A percentile compares a stretch with the other conserved stretches of the same genome.
phyloP scores from a whole-genome alignment of 2,797 vertebrate species.

The Micromesistius poutassou region DNA sequence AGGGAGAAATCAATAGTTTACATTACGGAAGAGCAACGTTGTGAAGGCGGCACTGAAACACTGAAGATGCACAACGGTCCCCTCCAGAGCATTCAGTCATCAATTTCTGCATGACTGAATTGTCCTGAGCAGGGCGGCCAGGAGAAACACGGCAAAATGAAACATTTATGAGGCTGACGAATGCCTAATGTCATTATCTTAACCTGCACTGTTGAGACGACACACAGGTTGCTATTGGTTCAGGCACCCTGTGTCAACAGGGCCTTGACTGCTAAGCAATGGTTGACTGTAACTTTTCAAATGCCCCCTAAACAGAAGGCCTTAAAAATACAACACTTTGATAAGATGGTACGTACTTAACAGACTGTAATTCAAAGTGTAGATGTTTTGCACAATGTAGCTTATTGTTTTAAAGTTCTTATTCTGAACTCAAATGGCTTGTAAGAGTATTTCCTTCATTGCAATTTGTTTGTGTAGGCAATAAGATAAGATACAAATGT shows the following conservation, averaged over 20 bases:
- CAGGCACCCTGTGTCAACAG: conserved; percentile 23
- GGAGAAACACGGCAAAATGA: conserved; percentile 14
- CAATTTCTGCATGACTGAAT: not conserved
- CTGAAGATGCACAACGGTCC: not conserved
- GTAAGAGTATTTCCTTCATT: conserved; percentile 1
- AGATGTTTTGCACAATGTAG: not conserved
- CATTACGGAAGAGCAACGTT: not conserved
- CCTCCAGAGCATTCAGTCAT: not conserved
- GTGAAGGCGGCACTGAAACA: not conserved
- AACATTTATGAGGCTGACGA: conserved; percentile 42
- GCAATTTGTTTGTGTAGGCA: not conserved
- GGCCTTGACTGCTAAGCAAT: conserved; percentile 31
- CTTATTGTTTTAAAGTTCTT: not conserved
- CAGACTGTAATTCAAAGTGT: not conserved
- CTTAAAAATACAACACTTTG: not conserved
- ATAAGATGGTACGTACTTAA: not conserved
- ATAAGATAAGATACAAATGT: not conserved
- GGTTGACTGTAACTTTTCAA: conserved; percentile 14
- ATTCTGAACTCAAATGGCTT: not conserved
- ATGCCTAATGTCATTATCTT: conserved; percentile 30
- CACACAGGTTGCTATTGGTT: conserved; percentile 33
- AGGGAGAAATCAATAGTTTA: not conserved
- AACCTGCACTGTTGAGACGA: conserved; percentile 26
- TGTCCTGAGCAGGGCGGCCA: conserved; percentile 3
- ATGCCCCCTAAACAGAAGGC: not conserved